Percentiles rank a stretch among this genome's conserved stretches.
These are phyloP conservation scores for Okapia johnstoni DNA, from an alignment of 2,113 vertebrate species.

Conservation along the genomic window DNA sequence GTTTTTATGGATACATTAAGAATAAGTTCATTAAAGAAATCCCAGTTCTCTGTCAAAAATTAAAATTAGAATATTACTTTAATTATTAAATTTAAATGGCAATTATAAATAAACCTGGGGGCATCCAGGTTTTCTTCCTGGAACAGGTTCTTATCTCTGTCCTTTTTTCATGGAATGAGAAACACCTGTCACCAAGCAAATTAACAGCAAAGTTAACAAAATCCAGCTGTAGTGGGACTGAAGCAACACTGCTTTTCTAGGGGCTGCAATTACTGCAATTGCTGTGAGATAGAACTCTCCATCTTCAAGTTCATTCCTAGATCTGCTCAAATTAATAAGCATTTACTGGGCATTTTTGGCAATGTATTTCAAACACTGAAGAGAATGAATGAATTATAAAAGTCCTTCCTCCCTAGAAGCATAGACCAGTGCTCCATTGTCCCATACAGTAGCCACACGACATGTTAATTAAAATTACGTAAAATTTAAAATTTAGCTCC, in stretches of 20 bases:
- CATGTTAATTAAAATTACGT: background rate
- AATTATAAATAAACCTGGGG: background rate
- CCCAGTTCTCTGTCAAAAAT: background rate
- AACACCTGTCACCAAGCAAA: background rate
- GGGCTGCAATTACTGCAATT: background rate
- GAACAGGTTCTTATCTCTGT: background rate
- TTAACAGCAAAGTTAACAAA: background rate
- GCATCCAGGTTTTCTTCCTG: background rate
- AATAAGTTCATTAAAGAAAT: slow-evolving; percentile 10
- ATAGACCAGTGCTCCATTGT: background rate
- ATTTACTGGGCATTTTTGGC: background rate
- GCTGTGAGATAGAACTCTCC: background rate
- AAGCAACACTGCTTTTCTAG: background rate
- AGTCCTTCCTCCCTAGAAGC: background rate
- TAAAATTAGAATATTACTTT: background rate
- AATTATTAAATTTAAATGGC: background rate
- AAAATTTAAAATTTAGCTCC: background rate
- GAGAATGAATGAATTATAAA: background rate
- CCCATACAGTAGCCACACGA: background rate
- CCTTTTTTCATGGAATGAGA: background rate
- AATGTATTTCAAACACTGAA: background rate
- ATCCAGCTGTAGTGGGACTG: background rate
- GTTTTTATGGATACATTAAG: background rate
- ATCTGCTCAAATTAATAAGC: background rate
- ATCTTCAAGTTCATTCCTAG: background rate